phyloP scores from a whole-genome alignment of 2,888 invertebrate genomes.

The Vesta saturnalis region DNA sequence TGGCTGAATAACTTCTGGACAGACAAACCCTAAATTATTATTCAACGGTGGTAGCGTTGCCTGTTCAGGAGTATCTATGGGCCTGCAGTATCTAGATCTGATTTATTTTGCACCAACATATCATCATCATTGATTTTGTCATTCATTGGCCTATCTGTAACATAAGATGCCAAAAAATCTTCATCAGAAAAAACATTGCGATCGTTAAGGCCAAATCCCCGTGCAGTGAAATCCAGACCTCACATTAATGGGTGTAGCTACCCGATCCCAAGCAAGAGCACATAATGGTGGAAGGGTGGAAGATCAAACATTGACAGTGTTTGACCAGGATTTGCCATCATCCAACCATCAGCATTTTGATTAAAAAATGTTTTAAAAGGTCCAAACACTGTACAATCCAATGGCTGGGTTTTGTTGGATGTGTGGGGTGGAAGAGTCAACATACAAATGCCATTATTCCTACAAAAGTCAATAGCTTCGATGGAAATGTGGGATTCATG shows the following conservation, averaged over 20 bases:
- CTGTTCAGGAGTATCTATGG: too few relatives aligned
- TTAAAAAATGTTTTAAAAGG: conserved; percentile 34
- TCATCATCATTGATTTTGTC: background rate
- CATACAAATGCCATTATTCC: conserved; percentile 27
- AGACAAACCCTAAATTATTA: too few relatives aligned
- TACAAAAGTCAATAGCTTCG: conserved; percentile 22
- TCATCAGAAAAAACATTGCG: too few relatives aligned
- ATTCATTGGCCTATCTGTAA: too few relatives aligned
- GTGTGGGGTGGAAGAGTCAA: conserved; percentile 27
- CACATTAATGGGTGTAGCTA: background rate
- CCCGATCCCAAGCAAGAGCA: too few relatives aligned
- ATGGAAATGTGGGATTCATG: conserved; percentile 27
- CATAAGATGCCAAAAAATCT: too few relatives aligned
- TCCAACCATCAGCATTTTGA: background rate
- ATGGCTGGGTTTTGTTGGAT: conserved; percentile 50
- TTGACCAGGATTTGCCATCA: background rate
- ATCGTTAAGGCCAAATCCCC: too few relatives aligned
- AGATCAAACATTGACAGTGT: background rate
- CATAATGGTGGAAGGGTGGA: conserved; percentile 5
- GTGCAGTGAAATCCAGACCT: background rate
- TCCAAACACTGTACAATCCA: conserved; percentile 43
- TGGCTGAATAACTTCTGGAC: too few relatives aligned
- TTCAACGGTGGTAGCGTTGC: too few relatives aligned
- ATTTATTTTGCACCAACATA: background rate
- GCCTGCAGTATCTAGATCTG: too few relatives aligned